Evolutionary conservation across 2,888 invertebrate species (phyloP).

Genomic region (Parnassius orleans): DNA sequence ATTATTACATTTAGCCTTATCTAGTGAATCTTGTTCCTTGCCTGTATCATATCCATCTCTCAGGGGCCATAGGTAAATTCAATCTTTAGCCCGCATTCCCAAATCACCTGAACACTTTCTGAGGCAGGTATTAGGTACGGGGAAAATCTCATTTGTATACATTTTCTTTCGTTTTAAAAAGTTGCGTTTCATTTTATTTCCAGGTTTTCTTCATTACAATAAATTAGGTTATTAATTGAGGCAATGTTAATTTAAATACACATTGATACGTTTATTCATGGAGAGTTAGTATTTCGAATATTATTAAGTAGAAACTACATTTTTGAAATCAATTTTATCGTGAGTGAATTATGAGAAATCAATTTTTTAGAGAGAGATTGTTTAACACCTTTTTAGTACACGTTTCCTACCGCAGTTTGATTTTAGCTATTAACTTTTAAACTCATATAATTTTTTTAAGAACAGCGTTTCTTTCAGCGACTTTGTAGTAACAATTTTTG

Average conservation of each 20-base stretch:
- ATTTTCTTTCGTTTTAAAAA: slow-evolving; percentile 61
- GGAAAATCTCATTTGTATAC: slow-evolving; percentile 71
- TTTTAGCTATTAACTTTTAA: too few species aligned
- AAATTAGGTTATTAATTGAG: neutral
- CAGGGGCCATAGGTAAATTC: slow-evolving; percentile 67
- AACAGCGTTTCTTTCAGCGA: too few species aligned
- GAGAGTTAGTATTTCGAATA: too few species aligned
- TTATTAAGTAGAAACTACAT: too few species aligned
- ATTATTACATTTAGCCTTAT: slow-evolving; percentile 23
- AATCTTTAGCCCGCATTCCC: slow-evolving; percentile 74
- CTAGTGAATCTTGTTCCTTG: slow-evolving; percentile 28
- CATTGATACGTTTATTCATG: too few species aligned
- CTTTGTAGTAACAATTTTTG: too few species aligned
- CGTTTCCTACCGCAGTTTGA: too few species aligned
- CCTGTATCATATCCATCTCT: slow-evolving; percentile 52
- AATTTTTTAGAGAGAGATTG: too few species aligned
- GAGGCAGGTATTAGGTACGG: slow-evolving; percentile 59
- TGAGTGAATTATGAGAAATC: too few species aligned
- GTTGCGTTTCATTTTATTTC: slow-evolving; percentile 39
- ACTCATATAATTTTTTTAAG: too few species aligned
- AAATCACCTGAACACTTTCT: slow-evolving; percentile 74
- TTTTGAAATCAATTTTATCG: too few species aligned
- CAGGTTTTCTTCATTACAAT: slow-evolving; percentile 7
- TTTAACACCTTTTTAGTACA: too few species aligned
- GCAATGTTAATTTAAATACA: neutral